phyloP scores from a whole-genome alignment of 1,140 invertebrate species.

The Piezodorus guildinii region DNA sequence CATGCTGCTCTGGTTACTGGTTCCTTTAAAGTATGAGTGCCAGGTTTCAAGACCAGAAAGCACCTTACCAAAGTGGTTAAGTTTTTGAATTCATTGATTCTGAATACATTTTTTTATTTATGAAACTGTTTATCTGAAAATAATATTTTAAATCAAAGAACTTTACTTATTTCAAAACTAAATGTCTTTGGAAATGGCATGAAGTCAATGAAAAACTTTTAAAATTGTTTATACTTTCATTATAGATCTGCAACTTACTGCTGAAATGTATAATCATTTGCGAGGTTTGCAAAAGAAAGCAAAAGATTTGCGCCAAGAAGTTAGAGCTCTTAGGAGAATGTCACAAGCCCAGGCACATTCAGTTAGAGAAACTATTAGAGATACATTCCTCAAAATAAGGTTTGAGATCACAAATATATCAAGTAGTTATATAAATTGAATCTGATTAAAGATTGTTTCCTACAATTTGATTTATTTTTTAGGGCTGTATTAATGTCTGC shows the following conservation, averaged over 20 bases:
- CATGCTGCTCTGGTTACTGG: too few relatives aligned
- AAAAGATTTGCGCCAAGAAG: conserved; percentile 77
- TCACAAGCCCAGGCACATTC: conserved; percentile 83
- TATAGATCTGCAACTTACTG: conserved; percentile 53
- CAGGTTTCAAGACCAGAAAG: too few relatives aligned
- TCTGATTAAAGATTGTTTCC: background rate
- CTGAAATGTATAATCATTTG: conserved; percentile 78
- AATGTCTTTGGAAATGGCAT: too few relatives aligned
- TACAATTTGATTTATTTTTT: conserved; percentile 16
- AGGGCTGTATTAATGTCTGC: conserved; percentile 46
- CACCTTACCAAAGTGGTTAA: too few relatives aligned
- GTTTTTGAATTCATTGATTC: too few relatives aligned
- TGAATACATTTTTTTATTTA: too few relatives aligned
- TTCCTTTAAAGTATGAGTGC: too few relatives aligned
- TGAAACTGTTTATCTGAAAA: too few relatives aligned
- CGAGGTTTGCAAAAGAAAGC: conserved; percentile 76
- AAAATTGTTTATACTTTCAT: background rate
- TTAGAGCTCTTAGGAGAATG: conserved; percentile 73
- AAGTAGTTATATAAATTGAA: background rate
- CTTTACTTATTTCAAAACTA: too few relatives aligned
- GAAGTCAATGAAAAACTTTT: too few relatives aligned
- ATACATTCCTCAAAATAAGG: conserved; percentile 75
- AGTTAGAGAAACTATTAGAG: conserved; percentile 79
- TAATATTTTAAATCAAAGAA: too few relatives aligned
- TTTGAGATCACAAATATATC: conserved; percentile 25